Conservation (phyloP, 2,113 vertebrate species). For the Isichthys henryi region DNA sequence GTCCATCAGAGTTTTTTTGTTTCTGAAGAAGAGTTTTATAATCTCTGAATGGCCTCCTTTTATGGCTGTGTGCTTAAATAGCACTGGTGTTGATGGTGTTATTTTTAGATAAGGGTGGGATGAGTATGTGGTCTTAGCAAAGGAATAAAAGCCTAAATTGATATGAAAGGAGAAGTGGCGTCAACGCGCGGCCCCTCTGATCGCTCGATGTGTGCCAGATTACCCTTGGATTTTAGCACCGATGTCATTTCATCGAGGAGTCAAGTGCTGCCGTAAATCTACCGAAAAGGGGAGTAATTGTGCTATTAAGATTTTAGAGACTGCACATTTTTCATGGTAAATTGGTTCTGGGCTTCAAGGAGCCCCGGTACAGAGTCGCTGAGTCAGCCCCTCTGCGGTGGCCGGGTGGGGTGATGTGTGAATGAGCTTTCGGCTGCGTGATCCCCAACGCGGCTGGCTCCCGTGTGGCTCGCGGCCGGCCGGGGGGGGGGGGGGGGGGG, state of each 20-base stretch:
- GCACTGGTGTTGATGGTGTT: neutral
- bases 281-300: conserved; percentile 50
- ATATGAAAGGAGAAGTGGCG: conserved; percentile 9
- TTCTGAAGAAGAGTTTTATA: neutral
- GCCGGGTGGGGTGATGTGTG: conserved; percentile 28
- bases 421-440: conserved; percentile 55
- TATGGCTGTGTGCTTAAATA: neutral
- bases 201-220: conserved; percentile 25
- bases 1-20: neutral
- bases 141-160: neutral
- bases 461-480: neutral
- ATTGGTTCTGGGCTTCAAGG: conserved; percentile 35
- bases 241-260: conserved; percentile 39
- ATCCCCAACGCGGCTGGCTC: neutral
- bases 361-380: conserved; percentile 40
- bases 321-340: conserved; percentile 43
- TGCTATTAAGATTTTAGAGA: conserved; percentile 50
- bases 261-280: conserved; percentile 46
- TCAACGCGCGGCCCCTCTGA: conserved; percentile 21
- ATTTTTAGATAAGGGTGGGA: neutral
- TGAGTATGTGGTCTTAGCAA: neutral
- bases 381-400: conserved; percentile 44
- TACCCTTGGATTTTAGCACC: conserved; percentile 40
- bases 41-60: neutral
- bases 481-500: too few species aligned